A percentile compares a stretch with the other conserved stretches of the same genome.
phyloP scores from a whole-genome alignment of 2,797 vertebrate species.

The Danio choprae region DNA sequence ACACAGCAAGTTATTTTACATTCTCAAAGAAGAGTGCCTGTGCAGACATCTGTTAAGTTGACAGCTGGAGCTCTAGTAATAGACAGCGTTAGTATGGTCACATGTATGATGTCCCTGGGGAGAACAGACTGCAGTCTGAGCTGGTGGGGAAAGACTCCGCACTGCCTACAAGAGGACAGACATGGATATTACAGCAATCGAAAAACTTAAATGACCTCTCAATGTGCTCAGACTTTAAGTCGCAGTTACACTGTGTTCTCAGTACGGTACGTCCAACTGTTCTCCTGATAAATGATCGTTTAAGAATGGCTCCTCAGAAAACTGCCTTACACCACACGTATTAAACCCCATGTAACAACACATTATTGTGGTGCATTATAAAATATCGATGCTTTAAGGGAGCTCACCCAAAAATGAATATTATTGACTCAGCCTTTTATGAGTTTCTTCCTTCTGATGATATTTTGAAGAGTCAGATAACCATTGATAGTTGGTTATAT shows the following conservation, averaged over 20 bases:
- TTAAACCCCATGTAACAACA: not conserved
- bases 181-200: not conserved
- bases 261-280: not conserved
- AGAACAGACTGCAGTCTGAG: slow-evolving; percentile 60
- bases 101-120: slow-evolving; percentile 58
- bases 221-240: slow-evolving; percentile 17
- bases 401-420: too few species aligned
- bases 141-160: slow-evolving; percentile 40
- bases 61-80: slow-evolving; percentile 52
- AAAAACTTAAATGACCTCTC: slow-evolving; percentile 34
- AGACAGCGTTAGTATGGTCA: slow-evolving; percentile 53
- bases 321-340: not conserved
- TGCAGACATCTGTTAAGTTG: slow-evolving; percentile 51
- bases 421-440: too few species aligned
- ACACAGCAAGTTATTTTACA: slow-evolving; percentile 23
- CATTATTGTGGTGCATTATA: not conserved
- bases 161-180: slow-evolving; percentile 55
- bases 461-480: too few species aligned
- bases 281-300: not conserved
- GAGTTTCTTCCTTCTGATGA: too few species aligned
- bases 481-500: too few species aligned
- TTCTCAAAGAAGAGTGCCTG: slow-evolving; percentile 18
- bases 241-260: slow-evolving; percentile 12
- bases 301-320: not conserved
- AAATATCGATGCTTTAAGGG: not conserved